phyloP scores from a whole-genome alignment of 2,797 vertebrate genomes.

The Gymnopithys bicolor region DNA sequence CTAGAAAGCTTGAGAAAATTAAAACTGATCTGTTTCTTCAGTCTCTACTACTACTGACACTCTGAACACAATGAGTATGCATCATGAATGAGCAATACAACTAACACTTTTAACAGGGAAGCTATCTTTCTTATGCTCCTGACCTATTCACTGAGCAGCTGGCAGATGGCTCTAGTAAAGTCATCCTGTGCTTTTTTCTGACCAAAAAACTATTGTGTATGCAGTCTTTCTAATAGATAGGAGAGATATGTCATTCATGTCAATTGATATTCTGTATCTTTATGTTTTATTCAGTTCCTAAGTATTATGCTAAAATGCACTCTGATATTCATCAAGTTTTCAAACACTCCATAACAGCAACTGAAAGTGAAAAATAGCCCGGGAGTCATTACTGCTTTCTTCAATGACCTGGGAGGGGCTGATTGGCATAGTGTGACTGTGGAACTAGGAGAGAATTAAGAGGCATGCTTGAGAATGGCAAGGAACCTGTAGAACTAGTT shows the following conservation, averaged over 20 bases:
- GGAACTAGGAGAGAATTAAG: not conserved
- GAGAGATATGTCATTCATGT: constrained; percentile 68
- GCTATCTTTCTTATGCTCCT: constrained; percentile 46
- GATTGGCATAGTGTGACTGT: not conserved
- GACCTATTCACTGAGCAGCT: constrained; percentile 72
- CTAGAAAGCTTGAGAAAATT: not conserved
- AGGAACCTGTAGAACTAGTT: not conserved
- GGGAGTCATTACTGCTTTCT: constrained; percentile 42
- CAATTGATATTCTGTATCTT: constrained; percentile 62
- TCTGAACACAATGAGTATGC: not conserved
- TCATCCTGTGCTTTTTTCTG: constrained; percentile 50
- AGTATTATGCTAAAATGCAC: constrained; percentile 73
- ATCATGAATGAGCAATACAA: constrained; percentile 36
- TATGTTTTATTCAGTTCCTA: constrained; percentile 72
- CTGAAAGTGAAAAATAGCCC: constrained; percentile 53
- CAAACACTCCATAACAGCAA: constrained; percentile 66
- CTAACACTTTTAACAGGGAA: constrained; percentile 30
- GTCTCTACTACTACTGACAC: not conserved
- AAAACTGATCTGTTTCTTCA: not conserved
- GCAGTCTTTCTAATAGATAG: constrained; percentile 69
- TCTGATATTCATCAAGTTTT: constrained; percentile 71
- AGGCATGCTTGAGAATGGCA: not conserved
- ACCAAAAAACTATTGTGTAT: constrained; percentile 64
- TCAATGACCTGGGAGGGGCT: constrained; percentile 50
- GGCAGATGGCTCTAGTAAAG: constrained; percentile 68